Conservation (phyloP, 2,113 vertebrate species). For the Atlantisia rogersi region DNA sequence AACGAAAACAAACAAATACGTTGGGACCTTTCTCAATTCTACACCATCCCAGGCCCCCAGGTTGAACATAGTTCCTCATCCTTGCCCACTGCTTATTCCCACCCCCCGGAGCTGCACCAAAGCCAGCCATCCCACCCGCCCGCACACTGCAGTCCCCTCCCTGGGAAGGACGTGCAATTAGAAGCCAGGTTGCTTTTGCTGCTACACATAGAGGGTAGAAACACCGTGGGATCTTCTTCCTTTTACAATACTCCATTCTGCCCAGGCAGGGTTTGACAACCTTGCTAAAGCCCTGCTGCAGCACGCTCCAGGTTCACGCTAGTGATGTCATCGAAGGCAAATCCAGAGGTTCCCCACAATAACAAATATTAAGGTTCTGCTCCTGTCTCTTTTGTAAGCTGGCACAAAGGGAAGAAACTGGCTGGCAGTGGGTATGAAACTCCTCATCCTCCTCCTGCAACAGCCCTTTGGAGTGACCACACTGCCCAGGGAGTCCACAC, state of each 20-base stretch:
- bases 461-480: accelerated
- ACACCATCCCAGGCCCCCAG: neutral
- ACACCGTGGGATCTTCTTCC: neutral
- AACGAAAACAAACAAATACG: neutral
- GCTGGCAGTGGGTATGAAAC: neutral
- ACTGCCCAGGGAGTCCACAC: accelerated
- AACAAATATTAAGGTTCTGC: no score
- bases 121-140: neutral
- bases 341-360: neutral
- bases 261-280: neutral
- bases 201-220: neutral
- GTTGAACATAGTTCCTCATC: no score
- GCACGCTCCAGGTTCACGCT: neutral
- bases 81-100: neutral
- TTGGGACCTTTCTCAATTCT: accelerated
- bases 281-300: neutral
- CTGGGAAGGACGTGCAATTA: neutral
- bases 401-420: neutral
- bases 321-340: neutral
- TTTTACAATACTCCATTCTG: neutral
- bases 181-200: neutral
- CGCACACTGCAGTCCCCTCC: neutral
- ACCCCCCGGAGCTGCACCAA: neutral
- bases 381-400: neutral
- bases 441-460: neutral